Conservation (phyloP, 2,113 vertebrate species). For the Hyperoodon ampullatus region DNA sequence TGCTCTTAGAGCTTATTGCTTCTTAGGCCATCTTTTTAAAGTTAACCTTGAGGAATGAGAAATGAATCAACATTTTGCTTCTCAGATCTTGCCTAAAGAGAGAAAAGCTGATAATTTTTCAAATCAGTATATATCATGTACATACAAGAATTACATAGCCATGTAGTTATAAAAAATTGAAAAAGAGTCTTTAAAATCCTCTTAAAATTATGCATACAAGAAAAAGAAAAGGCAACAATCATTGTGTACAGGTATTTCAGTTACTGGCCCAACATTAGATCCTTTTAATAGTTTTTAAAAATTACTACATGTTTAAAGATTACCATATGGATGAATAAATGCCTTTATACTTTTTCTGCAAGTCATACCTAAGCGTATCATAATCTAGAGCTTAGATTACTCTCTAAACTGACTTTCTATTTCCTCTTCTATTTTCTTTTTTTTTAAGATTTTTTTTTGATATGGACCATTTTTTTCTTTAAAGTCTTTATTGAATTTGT, state of each 20-base stretch:
- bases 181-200: background rate
- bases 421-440: background rate
- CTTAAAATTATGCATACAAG: slow-evolving; percentile 5
- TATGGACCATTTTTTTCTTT: no score
- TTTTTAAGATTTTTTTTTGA: background rate
- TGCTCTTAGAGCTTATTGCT: background rate
- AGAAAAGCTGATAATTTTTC: background rate
- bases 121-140: background rate
- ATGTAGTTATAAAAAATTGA: background rate
- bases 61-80: background rate
- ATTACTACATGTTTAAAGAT: background rate
- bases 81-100: background rate
- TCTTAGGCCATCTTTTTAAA: slow-evolving; percentile 42
- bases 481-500: no score
- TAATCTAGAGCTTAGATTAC: background rate
- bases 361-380: background rate
- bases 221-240: background rate
- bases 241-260: background rate
- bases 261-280: background rate
- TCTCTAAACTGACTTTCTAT: background rate
- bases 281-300: background rate
- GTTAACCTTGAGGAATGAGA: slow-evolving; percentile 26
- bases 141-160: background rate
- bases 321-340: background rate
- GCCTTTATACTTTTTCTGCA: background rate